Evolutionary conservation across 2,888 invertebrate genomes (phyloP).

Genomic region (Andrena marginata): DNA sequence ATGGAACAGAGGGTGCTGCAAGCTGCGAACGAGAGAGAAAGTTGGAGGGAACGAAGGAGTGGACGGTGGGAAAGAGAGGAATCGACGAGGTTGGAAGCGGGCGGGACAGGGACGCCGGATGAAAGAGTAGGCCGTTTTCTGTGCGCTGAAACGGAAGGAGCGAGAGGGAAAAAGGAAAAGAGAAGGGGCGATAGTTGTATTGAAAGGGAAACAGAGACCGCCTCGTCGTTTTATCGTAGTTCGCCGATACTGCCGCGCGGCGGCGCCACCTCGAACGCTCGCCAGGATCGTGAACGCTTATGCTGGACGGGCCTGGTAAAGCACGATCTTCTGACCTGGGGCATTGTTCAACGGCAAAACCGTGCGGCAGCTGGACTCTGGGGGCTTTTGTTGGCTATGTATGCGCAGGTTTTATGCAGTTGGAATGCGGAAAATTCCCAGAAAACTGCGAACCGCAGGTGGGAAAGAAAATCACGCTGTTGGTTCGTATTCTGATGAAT

Average conservation of each 20-base stretch:
- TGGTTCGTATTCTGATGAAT: not conserved
- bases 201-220: slow-evolving; percentile 44
- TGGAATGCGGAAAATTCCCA: slow-evolving; percentile 15
- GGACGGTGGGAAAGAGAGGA: slow-evolving; percentile 17
- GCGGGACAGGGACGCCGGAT: slow-evolving; percentile 3
- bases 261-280: slow-evolving; percentile 44
- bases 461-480: not conserved
- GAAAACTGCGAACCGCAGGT: slow-evolving; percentile 10
- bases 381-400: slow-evolving; percentile 8
- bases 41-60: slow-evolving; percentile 33
- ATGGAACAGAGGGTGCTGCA: slow-evolving; percentile 54
- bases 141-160: slow-evolving; percentile 24
- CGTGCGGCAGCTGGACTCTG: slow-evolving; percentile 44
- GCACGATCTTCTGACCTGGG: slow-evolving; percentile 41
- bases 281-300: slow-evolving; percentile 6
- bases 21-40: slow-evolving; percentile 69
- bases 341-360: slow-evolving; percentile 45
- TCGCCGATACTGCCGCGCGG: slow-evolving; percentile 21
- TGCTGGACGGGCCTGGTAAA: slow-evolving; percentile 11
- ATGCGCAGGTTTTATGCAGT: slow-evolving; percentile 3
- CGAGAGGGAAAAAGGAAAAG: slow-evolving; percentile 18
- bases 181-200: slow-evolving; percentile 11
- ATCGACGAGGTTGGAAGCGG: slow-evolving; percentile 8
- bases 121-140: slow-evolving; percentile 19
- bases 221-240: slow-evolving; percentile 5